Evolutionary conservation across 1,140 invertebrate species (phyloP), one percentile per base, ranked within the genome.

Genomic region (Sycophaga agraensis): DNA sequence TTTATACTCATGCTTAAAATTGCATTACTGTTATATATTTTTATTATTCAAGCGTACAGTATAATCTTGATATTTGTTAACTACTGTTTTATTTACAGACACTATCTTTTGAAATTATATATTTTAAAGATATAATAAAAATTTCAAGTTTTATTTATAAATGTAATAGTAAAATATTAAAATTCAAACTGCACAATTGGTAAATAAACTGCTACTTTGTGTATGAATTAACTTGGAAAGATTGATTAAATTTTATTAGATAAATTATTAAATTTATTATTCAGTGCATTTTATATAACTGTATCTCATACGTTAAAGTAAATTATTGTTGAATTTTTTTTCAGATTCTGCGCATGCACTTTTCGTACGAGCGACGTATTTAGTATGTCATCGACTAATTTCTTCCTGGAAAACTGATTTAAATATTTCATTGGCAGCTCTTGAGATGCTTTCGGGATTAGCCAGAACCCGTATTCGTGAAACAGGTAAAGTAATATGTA

Each of bases 381-480:
- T 97, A 64, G 94, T 98, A 8, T 97, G 94, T 74, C 94, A 96
- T 76, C 87, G 94, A 37, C 82, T 97, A 24, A 97, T 97, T 71
- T 94, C 94, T 0, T 94, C 93, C 0, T 98, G 95, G 96, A 97
- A 96, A 81, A 89, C 89, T 1, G 96, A 98, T 81, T 79, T 97
- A n/a, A 96, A 95, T 76, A 90, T 96, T 12, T 97, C 95, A 0
- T 78, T 99, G 39, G 94, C 96, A 5, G 96, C 95, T 0, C 82
- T 98, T 55, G 96, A 98, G 79, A 84, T 98, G 35, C 79, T 98
- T 0, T 89, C 91, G 14, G 94, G 93, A 17, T 81, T 98, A 14
- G 94, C 95, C 19, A 88, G 92, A 70, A 87, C 93, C 1, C 87
- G 91, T 56, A 91, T 94, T 60, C 86, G 87, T 37, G 90, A 93